These are phyloP conservation scores for Archips crataeganus DNA, from an alignment of 2,888 invertebrate genomes.

Conservation along the genomic window DNA sequence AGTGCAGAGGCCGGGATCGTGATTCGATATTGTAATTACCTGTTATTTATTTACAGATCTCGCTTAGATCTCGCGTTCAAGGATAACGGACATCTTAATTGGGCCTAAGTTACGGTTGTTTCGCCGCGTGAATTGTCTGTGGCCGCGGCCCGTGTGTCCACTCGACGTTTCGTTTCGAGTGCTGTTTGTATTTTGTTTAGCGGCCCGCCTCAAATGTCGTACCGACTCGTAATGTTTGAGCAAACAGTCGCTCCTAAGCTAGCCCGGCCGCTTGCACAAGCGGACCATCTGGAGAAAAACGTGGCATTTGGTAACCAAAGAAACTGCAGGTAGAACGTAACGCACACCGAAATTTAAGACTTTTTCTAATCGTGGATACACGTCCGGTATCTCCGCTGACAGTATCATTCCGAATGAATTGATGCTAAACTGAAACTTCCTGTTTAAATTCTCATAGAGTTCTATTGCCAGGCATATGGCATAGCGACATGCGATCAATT, in stretches of 20 bases:
- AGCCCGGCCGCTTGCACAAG: constrained; percentile 76
- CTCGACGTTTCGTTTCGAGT: constrained; percentile 71
- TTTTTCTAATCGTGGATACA: constrained; percentile 65
- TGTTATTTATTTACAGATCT: constrained; percentile 77
- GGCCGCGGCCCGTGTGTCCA: constrained; percentile 66
- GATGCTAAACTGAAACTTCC: constrained; percentile 83
- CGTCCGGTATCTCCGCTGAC: constrained; percentile 67
- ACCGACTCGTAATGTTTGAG: constrained; percentile 84
- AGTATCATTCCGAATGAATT: constrained; percentile 81
- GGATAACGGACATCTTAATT: constrained; percentile 82
- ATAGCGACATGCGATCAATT: constrained; percentile 80
- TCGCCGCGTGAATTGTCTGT: constrained; percentile 73
- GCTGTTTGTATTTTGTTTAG: constrained; percentile 84
- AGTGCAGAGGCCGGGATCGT: constrained; percentile 75
- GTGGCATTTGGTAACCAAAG: constrained; percentile 76
- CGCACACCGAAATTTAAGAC: constrained; percentile 67
- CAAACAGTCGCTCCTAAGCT: constrained; percentile 75
- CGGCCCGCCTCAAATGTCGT: constrained; percentile 83
- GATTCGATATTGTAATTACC: constrained; percentile 82
- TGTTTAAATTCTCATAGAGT: constrained; percentile 78
- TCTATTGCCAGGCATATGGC: constrained; percentile 75
- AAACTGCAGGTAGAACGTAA: constrained; percentile 61
- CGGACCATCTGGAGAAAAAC: constrained; percentile 81
- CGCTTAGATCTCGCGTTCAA: constrained; percentile 71
- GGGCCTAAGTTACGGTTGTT: constrained; percentile 76